These are phyloP conservation scores for Anastrepha obliqua DNA, from an alignment of 1,140 invertebrate species.

Conservation along the genomic window DNA sequence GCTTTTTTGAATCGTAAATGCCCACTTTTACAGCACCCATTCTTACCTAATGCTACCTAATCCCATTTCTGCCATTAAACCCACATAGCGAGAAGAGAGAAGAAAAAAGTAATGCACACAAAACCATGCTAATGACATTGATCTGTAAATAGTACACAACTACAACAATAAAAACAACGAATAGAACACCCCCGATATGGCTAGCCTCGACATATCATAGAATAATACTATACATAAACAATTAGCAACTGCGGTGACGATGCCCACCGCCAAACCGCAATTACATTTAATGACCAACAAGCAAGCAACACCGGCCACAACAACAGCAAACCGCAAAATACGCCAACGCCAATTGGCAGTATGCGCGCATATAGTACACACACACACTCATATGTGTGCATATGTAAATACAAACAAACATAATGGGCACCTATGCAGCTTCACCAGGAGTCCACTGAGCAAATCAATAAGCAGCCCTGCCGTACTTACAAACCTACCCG, in stretches of 20 bases:
- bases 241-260: constrained; percentile 30
- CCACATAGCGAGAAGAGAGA: too few species aligned
- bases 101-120: not conserved
- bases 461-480: not conserved
- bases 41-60: too few species aligned
- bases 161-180: not conserved
- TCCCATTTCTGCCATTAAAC: too few species aligned
- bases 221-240: constrained; percentile 25
- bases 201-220: not conserved
- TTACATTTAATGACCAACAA: constrained; percentile 28
- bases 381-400: not conserved
- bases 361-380: not conserved
- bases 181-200: not conserved
- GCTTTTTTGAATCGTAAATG: too few species aligned
- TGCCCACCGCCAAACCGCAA: constrained; percentile 32
- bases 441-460: not conserved
- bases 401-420: not conserved
- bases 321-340: constrained; percentile 39
- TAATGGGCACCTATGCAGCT: too few species aligned
- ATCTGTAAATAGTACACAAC: constrained; percentile 30
- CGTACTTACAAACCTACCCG: not conserved
- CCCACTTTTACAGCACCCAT: too few species aligned
- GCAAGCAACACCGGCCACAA: not conserved
- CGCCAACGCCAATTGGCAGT: constrained; percentile 19
- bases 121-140: constrained; percentile 26